phyloP scores from a whole-genome alignment of 2,113 vertebrate species.

The Patagioenas fasciata region DNA sequence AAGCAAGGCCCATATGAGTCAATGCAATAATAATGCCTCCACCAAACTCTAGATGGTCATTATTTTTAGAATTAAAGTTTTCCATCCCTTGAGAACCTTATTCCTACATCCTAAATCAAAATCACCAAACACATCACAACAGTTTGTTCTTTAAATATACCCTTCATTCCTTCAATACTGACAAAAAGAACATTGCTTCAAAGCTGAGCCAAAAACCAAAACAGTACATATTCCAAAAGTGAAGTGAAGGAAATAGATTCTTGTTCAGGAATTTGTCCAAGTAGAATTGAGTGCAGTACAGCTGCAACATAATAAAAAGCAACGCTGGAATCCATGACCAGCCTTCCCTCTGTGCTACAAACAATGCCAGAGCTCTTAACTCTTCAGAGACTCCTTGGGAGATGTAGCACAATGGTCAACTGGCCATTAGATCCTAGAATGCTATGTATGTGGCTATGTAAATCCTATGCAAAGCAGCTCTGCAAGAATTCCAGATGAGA shows the following conservation, averaged over 20 bases:
- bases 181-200: conserved; percentile 71
- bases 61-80: conserved; percentile 63
- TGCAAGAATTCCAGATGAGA: not conserved
- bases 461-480: not conserved
- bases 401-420: not conserved
- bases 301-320: conserved; percentile 71
- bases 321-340: conserved; percentile 48
- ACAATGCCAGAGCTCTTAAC: conserved; percentile 45
- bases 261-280: conserved; percentile 67
- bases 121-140: conserved; percentile 61
- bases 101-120: conserved; percentile 66
- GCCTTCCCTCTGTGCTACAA: not conserved
- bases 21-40: conserved; percentile 38
- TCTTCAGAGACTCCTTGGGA: conserved; percentile 32
- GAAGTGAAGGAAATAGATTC: conserved; percentile 69
- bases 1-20: not conserved
- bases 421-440: not conserved
- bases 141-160: conserved; percentile 68
- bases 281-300: conserved; percentile 63
- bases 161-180: conserved; percentile 65
- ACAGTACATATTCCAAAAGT: conserved; percentile 64
- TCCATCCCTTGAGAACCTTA: conserved; percentile 44
- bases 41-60: conserved; percentile 34
- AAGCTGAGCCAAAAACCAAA: conserved; percentile 66
- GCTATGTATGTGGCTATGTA: not conserved